Percentiles rank a stretch among this genome's conserved stretches.
Evolutionary conservation across 30 jellyfish, hydroid and myxozoan genomes (phyloP).

Genomic region (Mastigias papua): DNA sequence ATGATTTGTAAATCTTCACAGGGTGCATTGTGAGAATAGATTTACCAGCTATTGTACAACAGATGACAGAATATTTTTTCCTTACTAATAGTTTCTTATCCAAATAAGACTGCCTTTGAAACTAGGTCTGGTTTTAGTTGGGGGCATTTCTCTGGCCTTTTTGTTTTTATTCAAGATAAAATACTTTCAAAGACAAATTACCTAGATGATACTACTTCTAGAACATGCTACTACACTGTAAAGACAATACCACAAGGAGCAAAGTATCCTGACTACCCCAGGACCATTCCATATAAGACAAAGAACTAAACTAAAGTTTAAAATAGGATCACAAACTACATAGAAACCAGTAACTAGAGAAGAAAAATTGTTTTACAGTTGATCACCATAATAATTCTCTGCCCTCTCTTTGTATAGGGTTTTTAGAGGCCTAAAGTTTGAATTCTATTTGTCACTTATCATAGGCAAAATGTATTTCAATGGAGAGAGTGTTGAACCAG

Average conservation of each 20-base stretch:
- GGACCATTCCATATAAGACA: constrained; percentile 26
- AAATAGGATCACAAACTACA: constrained; percentile 14
- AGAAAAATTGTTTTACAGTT: background rate
- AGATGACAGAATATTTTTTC: too few relatives aligned
- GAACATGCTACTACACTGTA: background rate
- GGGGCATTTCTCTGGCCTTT: too few relatives aligned
- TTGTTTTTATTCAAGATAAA: constrained; percentile 6
- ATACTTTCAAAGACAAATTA: background rate
- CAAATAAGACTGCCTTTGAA: too few relatives aligned
- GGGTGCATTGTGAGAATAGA: too few relatives aligned
- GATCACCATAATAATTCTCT: too few relatives aligned
- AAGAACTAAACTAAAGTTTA: constrained; percentile 17
- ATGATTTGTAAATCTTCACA: too few relatives aligned
- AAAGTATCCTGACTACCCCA: constrained; percentile 24
- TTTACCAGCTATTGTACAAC: too few relatives aligned
- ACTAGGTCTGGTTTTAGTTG: too few relatives aligned
- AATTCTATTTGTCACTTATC: too few relatives aligned
- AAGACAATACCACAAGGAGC: constrained; percentile 41
- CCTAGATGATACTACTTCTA: background rate
- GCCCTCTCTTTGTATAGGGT: too few relatives aligned
- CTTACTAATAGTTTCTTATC: too few relatives aligned
- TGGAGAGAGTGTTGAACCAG: constrained; percentile 83
- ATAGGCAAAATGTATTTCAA: constrained; percentile 82
- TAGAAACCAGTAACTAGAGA: background rate
- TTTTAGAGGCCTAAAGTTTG: too few relatives aligned